Evolutionary conservation across 2,888 invertebrate species (phyloP), one percentile per base, ranked within the genome.

Genomic region (Pollenia griseotomentosa): DNA sequence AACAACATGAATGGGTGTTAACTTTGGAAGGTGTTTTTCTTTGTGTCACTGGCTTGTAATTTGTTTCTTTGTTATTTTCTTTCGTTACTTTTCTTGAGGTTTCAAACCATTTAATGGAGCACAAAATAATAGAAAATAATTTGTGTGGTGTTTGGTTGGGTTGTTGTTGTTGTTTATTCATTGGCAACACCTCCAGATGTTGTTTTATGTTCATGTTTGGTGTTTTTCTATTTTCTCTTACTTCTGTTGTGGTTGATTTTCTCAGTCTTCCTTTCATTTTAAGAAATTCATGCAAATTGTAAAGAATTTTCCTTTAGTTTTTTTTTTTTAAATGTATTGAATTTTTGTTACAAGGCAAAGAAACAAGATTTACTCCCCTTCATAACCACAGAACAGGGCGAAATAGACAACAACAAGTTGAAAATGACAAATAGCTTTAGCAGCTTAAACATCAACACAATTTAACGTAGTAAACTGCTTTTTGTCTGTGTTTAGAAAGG

Each of bases 261-360:
- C 48, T 48, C 4, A 42, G 40, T 57, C 19, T 59, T 75, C 33
- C 8, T 59, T 77, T 74, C 55, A 71, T 71, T 71, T 65, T 42
- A 83, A 57, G 77, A 63, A n/a, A 63, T 75, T 70, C 83, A 66
- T 59, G 65, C 11, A 73, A 73, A 83, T 73, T 83, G 19, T 48
- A 40, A 11, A 40, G 46, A 57, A 79, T 12, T 65, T 51, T 19
- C 19, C 4, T 46, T 46, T 23, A 57, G 1, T 12, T 63, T 63
- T 19, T 80, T 66, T 65, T 46, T 61, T 59, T 6, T 42, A 0
- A 23, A 0, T 46, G 19, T 79, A 59, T 71, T 48, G 44, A 55
- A 40, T 55, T 55, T 63, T 48, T 73, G 48, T 14, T 48, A 48
- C 40, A 66, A 55, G 12, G 66, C 55, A 53, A 12, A 70, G 44